Percentiles rank a stretch among this genome's conserved stretches.
Conservation (phyloP, 2,113 vertebrate genomes). For the Chionomys nivalis region DNA sequence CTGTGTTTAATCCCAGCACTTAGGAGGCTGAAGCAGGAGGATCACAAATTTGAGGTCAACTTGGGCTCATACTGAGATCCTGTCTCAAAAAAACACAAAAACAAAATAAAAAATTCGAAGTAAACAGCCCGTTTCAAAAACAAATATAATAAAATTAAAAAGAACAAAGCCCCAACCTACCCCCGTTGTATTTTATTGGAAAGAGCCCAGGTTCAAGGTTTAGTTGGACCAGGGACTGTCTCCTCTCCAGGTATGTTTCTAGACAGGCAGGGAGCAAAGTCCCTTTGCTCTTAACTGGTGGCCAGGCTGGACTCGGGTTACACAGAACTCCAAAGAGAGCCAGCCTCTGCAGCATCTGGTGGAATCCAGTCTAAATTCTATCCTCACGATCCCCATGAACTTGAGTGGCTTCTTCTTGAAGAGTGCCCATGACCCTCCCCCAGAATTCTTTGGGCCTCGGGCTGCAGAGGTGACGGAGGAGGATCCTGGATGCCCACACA, state of each 20-base stretch:
- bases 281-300: not conserved
- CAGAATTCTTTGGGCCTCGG: no score
- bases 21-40: not conserved
- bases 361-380: not conserved
- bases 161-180: not conserved
- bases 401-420: not conserved
- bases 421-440: not conserved
- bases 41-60: not conserved
- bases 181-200: not conserved
- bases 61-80: not conserved
- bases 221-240: not conserved
- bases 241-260: slow-evolving; percentile 45
- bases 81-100: not conserved
- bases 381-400: not conserved
- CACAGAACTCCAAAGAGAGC: not conserved
- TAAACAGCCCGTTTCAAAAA: slow-evolving; percentile 27
- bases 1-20: not conserved
- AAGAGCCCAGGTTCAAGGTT: slow-evolving; percentile 45
- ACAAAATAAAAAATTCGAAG: not conserved
- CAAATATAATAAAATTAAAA: slow-evolving; percentile 36
- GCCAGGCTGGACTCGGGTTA: not conserved
- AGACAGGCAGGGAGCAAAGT: not conserved
- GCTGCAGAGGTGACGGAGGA: not conserved
- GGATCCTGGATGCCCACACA: not conserved
- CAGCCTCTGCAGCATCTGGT: not conserved